Conservation (phyloP, 2,888 invertebrate species). For the Gibbula magus region DNA sequence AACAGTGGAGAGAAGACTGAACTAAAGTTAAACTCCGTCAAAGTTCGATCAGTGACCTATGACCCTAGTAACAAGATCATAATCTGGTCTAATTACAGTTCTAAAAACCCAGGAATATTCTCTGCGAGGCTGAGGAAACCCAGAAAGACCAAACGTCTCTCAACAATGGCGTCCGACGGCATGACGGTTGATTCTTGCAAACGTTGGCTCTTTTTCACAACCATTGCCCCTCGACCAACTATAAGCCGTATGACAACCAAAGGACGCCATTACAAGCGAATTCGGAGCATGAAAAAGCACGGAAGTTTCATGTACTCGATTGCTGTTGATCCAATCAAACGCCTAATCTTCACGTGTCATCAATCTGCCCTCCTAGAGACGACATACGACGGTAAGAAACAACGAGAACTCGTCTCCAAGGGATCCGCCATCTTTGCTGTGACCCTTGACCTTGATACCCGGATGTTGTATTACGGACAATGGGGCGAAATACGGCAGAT, state of each 20-base stretch:
- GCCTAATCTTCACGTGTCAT: neutral
- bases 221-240: neutral
- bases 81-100: conserved; percentile 12
- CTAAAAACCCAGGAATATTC: neutral
- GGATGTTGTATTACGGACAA: neutral
- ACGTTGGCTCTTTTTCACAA: neutral
- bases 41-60: neutral
- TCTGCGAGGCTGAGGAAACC: neutral
- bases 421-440: neutral
- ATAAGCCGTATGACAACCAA: neutral
- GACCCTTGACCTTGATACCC: neutral
- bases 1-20: neutral
- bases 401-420: neutral
- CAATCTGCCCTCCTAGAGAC: neutral
- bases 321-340: neutral
- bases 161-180: neutral
- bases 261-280: neutral
- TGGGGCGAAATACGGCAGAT: neutral
- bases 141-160: neutral
- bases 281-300: neutral
- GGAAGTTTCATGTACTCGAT: neutral
- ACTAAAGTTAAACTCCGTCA: neutral
- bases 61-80: neutral
- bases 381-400: neutral
- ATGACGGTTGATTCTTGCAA: neutral